Evolutionary conservation across 2,113 vertebrate species (phyloP).

Genomic region (Sclerurus mexicanus): DNA sequence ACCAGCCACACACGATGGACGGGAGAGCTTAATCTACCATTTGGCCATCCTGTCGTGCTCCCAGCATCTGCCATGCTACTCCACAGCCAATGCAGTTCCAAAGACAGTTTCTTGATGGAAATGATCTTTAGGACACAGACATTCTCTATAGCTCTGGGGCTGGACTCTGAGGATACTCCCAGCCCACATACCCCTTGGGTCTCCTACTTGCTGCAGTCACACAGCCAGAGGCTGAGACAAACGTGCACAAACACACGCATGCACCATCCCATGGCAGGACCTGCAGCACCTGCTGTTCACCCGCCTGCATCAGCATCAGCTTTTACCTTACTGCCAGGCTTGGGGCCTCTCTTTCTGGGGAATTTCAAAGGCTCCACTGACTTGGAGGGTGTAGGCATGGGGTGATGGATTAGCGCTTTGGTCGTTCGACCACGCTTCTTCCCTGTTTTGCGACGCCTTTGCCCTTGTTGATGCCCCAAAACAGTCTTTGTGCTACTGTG

Average conservation of each 20-base stretch:
- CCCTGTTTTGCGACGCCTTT: slow-evolving; percentile 90
- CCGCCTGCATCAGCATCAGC: slow-evolving; percentile 62
- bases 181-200: background rate
- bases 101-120: slow-evolving; percentile 4
- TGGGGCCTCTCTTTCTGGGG: slow-evolving; percentile 96
- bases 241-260: slow-evolving; percentile 32
- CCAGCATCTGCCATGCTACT: slow-evolving; percentile 11
- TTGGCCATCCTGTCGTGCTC: background rate
- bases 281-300: slow-evolving; percentile 48
- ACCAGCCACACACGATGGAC: background rate
- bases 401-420: slow-evolving; percentile 80
- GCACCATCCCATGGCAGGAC: slow-evolving; percentile 27
- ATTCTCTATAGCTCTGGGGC: slow-evolving; percentile 16
- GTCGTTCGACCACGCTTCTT: slow-evolving; percentile 90
- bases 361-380: slow-evolving; percentile 89
- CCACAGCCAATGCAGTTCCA: background rate
- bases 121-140: slow-evolving; percentile 35
- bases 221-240: slow-evolving; percentile 52
- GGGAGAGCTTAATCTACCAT: background rate
- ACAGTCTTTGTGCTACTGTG: slow-evolving; percentile 80
- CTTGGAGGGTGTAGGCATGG: slow-evolving; percentile 77
- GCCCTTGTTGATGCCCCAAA: slow-evolving; percentile 78
- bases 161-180: slow-evolving; percentile 24
- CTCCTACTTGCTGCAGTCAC: slow-evolving; percentile 52
- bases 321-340: slow-evolving; percentile 95